Evolutionary conservation across 2,888 invertebrate genomes (phyloP), one percentile per base, ranked within the genome.

Genomic region (Calliscelio sp.): DNA sequence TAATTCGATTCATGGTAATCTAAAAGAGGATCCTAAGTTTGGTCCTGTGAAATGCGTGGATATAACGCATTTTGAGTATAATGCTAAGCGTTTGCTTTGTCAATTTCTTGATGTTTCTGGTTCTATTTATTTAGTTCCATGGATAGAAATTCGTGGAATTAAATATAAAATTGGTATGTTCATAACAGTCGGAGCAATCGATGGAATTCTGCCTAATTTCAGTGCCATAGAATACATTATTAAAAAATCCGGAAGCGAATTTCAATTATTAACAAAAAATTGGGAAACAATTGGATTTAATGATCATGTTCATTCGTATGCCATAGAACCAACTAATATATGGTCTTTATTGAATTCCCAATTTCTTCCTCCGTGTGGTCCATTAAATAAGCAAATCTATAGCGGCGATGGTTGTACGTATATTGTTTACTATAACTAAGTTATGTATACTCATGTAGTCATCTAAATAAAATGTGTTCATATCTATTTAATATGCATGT

Each of bases 201-300:
- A 28, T 10, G 24, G 25, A 3, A 53, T 25, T 53, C 16, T n/a
- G n/a, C n/a, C n/a, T n/a, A n/a, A n/a, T n/a, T n/a, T 25, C 25
- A n/a, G 3, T 16, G 3, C 25, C 35, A 59, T 38, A 59, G 35
- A 5, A 46, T 59, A 14, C 35, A 18, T n/a, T n/a, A n/a, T n/a
- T n/a, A n/a, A n/a, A n/a, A n/a, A n/a, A n/a, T n/a, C n/a, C n/a
- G n/a, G n/a, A n/a, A n/a, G n/a, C n/a, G n/a, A n/a, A n/a, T n/a
- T n/a, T n/a, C n/a, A n/a, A n/a, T n/a, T n/a, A n/a, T n/a, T 14
- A 8, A 38, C 18, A 14, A 59, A 59, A 22, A 11, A 35, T 22
- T 59, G 59, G 59, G 38, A 59, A 11, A 59, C 35, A 11, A 20
- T 59, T 22, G 59, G 35, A 11, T 59, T 25, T 38, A 14, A 59